A percentile compares a stretch with the other conserved stretches of the same genome.
phyloP scores from a whole-genome alignment of 2,797 vertebrate species.

The Buphagus erythrorhynchus region DNA sequence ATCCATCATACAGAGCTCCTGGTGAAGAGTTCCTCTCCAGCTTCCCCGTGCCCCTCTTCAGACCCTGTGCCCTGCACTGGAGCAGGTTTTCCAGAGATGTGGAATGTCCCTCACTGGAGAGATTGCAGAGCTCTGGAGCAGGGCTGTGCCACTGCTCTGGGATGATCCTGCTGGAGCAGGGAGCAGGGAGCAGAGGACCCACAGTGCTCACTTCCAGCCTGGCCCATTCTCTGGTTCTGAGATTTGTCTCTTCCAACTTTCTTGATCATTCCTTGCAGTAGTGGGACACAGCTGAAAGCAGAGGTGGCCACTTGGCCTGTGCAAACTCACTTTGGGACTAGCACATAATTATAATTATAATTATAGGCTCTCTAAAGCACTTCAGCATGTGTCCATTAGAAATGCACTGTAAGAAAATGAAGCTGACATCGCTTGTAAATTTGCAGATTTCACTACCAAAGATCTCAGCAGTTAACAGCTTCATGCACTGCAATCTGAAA shows the following conservation, averaged over 20 bases:
- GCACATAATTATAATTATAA: not conserved
- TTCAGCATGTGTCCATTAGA: conserved; percentile 18
- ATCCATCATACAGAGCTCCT: not conserved
- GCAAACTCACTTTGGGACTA: conserved; percentile 12
- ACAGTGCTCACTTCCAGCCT: not conserved
- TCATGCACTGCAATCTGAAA: not conserved
- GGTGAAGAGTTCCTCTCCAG: not conserved
- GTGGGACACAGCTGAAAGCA: not conserved
- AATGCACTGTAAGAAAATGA: conserved; percentile 1
- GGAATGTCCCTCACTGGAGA: not conserved
- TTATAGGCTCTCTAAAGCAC: conserved; percentile 3
- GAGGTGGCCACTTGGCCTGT: not conserved
- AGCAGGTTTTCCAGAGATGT: not conserved
- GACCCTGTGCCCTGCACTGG: not conserved
- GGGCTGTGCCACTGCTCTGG: not conserved
- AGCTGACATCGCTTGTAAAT: conserved; percentile 26
- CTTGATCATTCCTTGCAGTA: not conserved
- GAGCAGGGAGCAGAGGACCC: not conserved
- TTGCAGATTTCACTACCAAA: conserved; percentile 8
- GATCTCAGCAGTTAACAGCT: not conserved
- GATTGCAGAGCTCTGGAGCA: not conserved
- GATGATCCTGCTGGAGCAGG: not conserved
- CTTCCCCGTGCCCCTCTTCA: not conserved
- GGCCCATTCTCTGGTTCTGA: not conserved
- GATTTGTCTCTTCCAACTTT: not conserved